Conservation (phyloP, 1,140 invertebrate species). For the Trichonephila clavata region DNA sequence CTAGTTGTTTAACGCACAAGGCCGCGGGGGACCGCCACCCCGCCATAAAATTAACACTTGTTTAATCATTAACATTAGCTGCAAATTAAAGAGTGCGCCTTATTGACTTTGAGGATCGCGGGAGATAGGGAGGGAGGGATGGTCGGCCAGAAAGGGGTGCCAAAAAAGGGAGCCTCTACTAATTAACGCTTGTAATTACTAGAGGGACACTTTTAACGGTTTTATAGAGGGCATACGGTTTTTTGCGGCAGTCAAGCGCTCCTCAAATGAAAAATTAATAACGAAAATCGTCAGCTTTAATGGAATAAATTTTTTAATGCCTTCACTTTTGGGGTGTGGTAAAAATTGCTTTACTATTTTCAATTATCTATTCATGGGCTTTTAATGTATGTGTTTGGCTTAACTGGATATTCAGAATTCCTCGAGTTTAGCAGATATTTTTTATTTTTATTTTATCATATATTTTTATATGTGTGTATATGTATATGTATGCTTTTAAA, state of each 20-base stretch:
- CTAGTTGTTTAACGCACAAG: constrained; percentile 73
- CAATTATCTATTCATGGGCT: background rate
- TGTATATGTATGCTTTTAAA: too few relatives aligned
- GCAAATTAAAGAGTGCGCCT: constrained; percentile 74
- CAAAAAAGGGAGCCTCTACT: constrained; percentile 44
- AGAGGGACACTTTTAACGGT: constrained; percentile 28
- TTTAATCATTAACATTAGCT: constrained; percentile 77
- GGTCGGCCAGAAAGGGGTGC: background rate
- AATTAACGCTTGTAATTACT: constrained; percentile 54
- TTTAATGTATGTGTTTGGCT: background rate
- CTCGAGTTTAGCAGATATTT: too few relatives aligned
- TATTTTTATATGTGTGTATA: too few relatives aligned
- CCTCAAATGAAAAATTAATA: constrained; percentile 8
- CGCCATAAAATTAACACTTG: constrained; percentile 76
- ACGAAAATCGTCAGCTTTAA: constrained; percentile 1
- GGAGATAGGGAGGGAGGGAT: background rate
- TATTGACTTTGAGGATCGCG: constrained; percentile 71
- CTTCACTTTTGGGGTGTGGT: background rate
- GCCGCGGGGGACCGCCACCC: constrained; percentile 57
- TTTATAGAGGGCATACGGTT: constrained; percentile 1
- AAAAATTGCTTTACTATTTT: background rate
- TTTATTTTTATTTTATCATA: too few relatives aligned
- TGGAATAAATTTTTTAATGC: background rate
- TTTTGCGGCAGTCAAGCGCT: background rate
- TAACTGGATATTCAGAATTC: background rate